Evolutionary conservation across 1,140 invertebrate genomes (phyloP).

Genomic region (Bombus impatiens): DNA sequence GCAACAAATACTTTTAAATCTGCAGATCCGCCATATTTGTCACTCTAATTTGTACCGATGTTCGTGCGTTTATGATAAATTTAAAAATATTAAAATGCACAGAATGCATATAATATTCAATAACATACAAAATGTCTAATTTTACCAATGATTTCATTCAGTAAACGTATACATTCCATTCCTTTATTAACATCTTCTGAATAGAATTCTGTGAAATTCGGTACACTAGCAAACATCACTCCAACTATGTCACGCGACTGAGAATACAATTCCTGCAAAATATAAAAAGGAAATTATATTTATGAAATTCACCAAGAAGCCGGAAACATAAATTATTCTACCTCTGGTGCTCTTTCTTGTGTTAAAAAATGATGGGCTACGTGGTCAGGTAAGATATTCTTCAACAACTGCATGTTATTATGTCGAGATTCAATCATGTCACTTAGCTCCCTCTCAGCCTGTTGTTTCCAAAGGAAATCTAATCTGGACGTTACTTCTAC

Average conservation of each 20-base stretch:
- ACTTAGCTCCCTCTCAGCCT: slow-evolving; percentile 93
- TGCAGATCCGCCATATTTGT: neutral
- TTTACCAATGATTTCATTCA: slow-evolving; percentile 98
- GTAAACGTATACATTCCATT: slow-evolving; percentile 97
- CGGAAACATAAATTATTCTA: slow-evolving; percentile 63
- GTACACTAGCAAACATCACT: slow-evolving; percentile 98
- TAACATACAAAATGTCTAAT: too few relatives aligned
- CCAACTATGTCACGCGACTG: slow-evolving; percentile 96
- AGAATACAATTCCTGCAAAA: slow-evolving; percentile 94
- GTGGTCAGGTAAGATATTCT: slow-evolving; percentile 98
- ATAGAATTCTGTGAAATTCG: slow-evolving; percentile 99
- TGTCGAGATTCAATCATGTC: slow-evolving; percentile 95
- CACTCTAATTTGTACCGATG: neutral
- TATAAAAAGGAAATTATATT: neutral
- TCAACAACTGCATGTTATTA: slow-evolving; percentile 92
- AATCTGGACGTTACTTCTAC: slow-evolving; percentile 94
- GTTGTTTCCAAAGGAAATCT: slow-evolving; percentile 98
- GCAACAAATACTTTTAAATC: neutral
- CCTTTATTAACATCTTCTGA: slow-evolving; percentile 98
- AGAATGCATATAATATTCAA: too few relatives aligned
- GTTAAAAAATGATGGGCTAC: slow-evolving; percentile 96
- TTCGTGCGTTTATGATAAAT: too few relatives aligned
- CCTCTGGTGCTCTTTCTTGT: slow-evolving; percentile 88
- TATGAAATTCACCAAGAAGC: neutral
- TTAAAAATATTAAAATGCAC: too few relatives aligned